Percentiles rank a stretch among this genome's conserved stretches.
phyloP scores from a whole-genome alignment of 2,888 invertebrate species.

The Patella caerulea region DNA sequence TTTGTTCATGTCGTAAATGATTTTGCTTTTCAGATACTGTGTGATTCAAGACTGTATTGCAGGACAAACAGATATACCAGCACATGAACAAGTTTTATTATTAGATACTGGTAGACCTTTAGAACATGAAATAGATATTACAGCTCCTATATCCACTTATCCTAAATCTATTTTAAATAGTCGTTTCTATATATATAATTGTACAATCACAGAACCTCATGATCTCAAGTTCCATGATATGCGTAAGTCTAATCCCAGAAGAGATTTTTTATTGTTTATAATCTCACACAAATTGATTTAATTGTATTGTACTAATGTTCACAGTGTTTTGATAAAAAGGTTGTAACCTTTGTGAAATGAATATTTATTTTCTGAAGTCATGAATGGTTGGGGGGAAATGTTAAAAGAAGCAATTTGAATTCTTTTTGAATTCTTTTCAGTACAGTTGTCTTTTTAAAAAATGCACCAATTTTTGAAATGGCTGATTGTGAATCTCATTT shows the following conservation, averaged over 20 bases:
- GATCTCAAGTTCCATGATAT: constrained; percentile 34
- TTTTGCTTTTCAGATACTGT: constrained; percentile 40
- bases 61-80: constrained; percentile 47
- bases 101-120: constrained; percentile 47
- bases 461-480: too few relatives aligned
- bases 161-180: constrained; percentile 42
- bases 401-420: too few relatives aligned
- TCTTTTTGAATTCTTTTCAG: too few relatives aligned
- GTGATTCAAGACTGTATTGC: constrained; percentile 52
- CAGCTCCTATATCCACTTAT: constrained; percentile 37
- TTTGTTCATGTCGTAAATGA: background rate
- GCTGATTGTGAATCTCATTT: too few relatives aligned
- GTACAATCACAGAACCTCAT: constrained; percentile 26
- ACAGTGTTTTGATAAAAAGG: too few relatives aligned
- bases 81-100: constrained; percentile 48
- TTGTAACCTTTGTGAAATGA: too few relatives aligned
- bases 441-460: too few relatives aligned
- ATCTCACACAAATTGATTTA: too few relatives aligned
- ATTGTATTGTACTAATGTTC: too few relatives aligned
- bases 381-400: too few relatives aligned
- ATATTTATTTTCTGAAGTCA: too few relatives aligned
- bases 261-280: too few relatives aligned
- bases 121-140: constrained; percentile 45
- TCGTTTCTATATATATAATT: constrained; percentile 45
- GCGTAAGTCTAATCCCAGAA: constrained; percentile 33